These are phyloP conservation scores for Dipodomys merriami DNA, from an alignment of 2,113 vertebrate genomes.

Conservation along the genomic window DNA sequence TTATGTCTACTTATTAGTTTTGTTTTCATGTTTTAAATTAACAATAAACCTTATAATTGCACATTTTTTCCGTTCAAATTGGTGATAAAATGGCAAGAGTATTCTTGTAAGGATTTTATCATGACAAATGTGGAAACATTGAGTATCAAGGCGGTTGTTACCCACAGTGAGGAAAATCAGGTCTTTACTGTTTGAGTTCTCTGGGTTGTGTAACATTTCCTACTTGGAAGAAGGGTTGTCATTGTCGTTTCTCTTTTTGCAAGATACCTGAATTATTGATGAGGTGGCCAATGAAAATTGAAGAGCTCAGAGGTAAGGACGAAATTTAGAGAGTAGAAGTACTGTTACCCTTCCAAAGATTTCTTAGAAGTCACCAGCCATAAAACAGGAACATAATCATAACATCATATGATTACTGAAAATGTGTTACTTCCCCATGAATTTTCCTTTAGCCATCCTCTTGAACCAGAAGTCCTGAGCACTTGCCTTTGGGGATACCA, in stretches of 20 bases:
- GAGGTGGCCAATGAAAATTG: rapidly evolving
- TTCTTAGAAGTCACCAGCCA: background rate
- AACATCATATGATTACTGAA: background rate
- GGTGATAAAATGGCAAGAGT: background rate
- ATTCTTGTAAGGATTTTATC: background rate
- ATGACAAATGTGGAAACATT: background rate
- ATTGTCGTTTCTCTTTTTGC: background rate
- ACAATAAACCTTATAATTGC: background rate
- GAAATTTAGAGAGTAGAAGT: background rate
- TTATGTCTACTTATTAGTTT: background rate
- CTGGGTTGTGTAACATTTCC: background rate
- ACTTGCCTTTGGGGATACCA: background rate
- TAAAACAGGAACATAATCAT: background rate
- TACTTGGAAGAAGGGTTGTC: background rate
- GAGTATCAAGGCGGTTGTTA: background rate
- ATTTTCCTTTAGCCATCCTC: background rate
- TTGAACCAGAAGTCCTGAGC: background rate
- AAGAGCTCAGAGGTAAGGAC: background rate
- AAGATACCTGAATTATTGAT: background rate
- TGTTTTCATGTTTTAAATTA: background rate
- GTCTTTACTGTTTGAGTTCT: background rate
- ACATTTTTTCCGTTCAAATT: background rate
- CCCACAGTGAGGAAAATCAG: background rate
- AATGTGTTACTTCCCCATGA: background rate
- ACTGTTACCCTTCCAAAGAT: background rate